Evolutionary conservation across 1,140 invertebrate genomes (phyloP), one percentile per base, ranked within the genome.

Genomic region (Eulimnadia texana): DNA sequence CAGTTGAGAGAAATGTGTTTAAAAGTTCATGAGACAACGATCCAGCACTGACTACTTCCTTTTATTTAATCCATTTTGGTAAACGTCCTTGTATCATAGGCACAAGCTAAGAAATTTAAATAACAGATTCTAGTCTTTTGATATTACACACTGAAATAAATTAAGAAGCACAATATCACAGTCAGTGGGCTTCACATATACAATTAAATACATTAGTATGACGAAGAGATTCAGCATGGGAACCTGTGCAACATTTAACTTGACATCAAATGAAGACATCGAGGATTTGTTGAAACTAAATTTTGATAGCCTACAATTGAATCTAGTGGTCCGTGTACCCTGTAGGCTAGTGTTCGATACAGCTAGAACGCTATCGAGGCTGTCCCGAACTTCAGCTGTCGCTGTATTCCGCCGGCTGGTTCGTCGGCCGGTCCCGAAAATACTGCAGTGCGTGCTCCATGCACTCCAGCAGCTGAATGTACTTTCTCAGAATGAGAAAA

Each of bases 401-500:
- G 33, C 33, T 16, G 33, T 42, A 9, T 16, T 42, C 33, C 33
- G 16, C 16, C 6, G 33, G 16, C 16, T 42, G 6, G 33, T 16
- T 42, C 16, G 33, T 42, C 16, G 6, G 6, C 16, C 16, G 33
- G 23, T 50, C 64, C 47, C 67, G 64, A 28, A 78, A 68, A 65
- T 75, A 69, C 20, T 74, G 70, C 68, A 82, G 81, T 28, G 79
- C 73, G 59, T 82, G 69, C 6, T 75, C 69, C 11, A 82, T 71
- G 68, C 80, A 83, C 58, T 83, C 75, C 13, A 84, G 71, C 0
- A 76, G 74, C 65, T 79, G 80, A 71, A 83, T 78, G 71, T 82
- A 84, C 65, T 84, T 82, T 29, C 81, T 73, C 65, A 81, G 78
- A 62, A 85, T 83, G 27, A 84, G 42, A 76, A 79, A 84, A 68